Percentiles rank a stretch among this genome's conserved stretches.
Conservation (phyloP, 2,888 invertebrate species). For the Piscicola geometra region DNA sequence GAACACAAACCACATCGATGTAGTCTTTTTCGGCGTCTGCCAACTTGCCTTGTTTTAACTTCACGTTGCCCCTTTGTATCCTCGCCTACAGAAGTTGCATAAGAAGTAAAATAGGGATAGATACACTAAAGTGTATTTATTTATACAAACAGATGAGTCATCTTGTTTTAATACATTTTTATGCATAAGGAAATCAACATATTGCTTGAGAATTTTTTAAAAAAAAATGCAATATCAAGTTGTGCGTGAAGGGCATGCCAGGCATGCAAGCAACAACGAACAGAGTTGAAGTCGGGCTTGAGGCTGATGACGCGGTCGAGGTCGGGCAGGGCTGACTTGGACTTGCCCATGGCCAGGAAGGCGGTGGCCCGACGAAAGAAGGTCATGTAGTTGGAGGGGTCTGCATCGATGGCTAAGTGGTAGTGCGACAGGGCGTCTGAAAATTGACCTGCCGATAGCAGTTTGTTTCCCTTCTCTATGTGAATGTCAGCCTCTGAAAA, state of each 20-base stretch:
- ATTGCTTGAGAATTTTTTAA: too few species aligned
- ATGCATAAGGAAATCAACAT: too few species aligned
- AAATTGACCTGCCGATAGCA: constrained; percentile 84
- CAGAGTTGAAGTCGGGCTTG: constrained; percentile 89
- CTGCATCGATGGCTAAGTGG: constrained; percentile 94
- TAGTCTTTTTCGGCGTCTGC: constrained; percentile 77
- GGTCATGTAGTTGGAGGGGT: constrained; percentile 89
- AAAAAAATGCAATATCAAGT: too few species aligned
- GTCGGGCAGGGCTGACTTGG: constrained; percentile 88
- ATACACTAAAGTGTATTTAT: too few species aligned
- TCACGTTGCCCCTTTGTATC: constrained; percentile 76
- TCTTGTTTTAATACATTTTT: too few species aligned
- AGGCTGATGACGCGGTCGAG: constrained; percentile 84
- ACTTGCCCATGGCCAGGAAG: constrained; percentile 88
- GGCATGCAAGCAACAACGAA: too few species aligned
- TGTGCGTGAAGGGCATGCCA: too few species aligned
- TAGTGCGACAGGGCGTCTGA: constrained; percentile 94
- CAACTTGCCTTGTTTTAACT: constrained; percentile 81
- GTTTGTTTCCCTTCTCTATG: constrained; percentile 84
- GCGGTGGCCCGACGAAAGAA: constrained; percentile 93
- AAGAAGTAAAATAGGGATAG: too few species aligned
- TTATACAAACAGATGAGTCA: too few species aligned
- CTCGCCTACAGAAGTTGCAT: constrained; percentile 63
- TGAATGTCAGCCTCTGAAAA: constrained; percentile 79
- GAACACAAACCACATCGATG: constrained; percentile 77